These are phyloP conservation scores for Pandion haliaetus DNA, from an alignment of 2,113 vertebrate species.

Conservation along the genomic window DNA sequence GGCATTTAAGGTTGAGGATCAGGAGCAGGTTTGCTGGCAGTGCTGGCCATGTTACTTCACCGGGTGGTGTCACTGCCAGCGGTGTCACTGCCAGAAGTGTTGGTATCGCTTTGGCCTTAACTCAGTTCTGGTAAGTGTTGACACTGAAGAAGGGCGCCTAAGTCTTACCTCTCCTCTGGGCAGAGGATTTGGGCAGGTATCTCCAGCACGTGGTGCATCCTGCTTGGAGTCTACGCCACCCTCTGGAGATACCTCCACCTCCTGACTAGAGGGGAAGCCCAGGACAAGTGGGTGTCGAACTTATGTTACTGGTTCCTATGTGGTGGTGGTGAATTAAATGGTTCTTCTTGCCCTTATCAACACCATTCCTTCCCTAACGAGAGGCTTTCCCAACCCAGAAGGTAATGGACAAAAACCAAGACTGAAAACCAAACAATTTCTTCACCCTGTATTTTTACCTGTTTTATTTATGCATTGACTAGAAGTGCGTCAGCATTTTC, in stretches of 20 bases:
- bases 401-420: not conserved
- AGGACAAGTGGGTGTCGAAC: not conserved
- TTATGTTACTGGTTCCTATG: not conserved
- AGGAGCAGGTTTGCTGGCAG: not conserved
- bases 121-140: not conserved
- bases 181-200: not conserved
- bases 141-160: not conserved
- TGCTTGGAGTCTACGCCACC: not conserved
- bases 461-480: conserved; percentile 49
- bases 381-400: not conserved
- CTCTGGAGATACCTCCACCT: not conserved
- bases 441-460: not conserved
- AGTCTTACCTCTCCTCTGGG: not conserved
- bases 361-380: not conserved
- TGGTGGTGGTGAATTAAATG: not conserved
- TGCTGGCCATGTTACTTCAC: not conserved
- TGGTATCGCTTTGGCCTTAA: not conserved
- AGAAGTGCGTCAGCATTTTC: not conserved
- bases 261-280: not conserved
- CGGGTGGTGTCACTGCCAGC: not conserved
- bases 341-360: not conserved
- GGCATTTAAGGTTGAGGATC: not conserved
- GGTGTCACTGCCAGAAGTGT: not conserved
- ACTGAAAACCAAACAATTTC: not conserved
- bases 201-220: not conserved